Base-by-base conservation (phyloP, 2,797 vertebrate genomes). In the Pangasius sanitwongsei region DNA sequence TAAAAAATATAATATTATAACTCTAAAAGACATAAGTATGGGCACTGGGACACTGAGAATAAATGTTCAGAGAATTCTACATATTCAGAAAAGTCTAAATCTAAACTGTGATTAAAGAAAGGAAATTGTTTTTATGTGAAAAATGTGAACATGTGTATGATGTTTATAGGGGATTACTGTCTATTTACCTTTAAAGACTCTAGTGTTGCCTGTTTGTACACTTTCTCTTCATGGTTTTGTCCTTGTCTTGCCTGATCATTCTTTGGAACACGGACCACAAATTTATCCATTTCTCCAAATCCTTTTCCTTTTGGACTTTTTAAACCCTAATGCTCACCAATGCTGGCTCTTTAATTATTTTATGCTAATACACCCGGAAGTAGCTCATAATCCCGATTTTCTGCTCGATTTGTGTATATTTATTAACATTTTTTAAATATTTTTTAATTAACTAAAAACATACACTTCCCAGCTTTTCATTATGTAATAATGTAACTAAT, bases 191-290 rank as follows among this genome's bases (percentile, higher is more conserved):
- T 95, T 87, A 98, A 91, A 85, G 97, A 98, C 87, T 97, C 97
- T 41, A 98, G 96, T 0, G 98, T 98, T 23, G 96, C 92, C 94
- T 98, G 97, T 75, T 94, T 97, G 92, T 97, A 97, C 85, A 94
- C 89, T 90, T 95, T 97, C 81, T 91, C 94, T 83, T 88, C 91
- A 59, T 84, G 91, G 86, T 93, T 95, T 34, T 89, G 31, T 88
- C 92, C 95, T 84, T 93, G 93, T 85, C 92, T 93, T 9, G 92
- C 50, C 0, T 78, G 87, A 86, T 93, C 94, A 48, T 87, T 91
- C 74, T 94, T 96, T 4, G 96, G 94, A 18, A 95, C 90, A 37
- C 95, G 95, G n/a, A 97, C 93, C 48, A 98, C 94, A 94, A 97
- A 98, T 92, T 94, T 97, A 93, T 98, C 97, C 98, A 98, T 98